Percentiles rank a stretch among this genome's conserved stretches.
Evolutionary conservation across 2,888 invertebrate species (phyloP).

Genomic region (Andrena hattorfiana): DNA sequence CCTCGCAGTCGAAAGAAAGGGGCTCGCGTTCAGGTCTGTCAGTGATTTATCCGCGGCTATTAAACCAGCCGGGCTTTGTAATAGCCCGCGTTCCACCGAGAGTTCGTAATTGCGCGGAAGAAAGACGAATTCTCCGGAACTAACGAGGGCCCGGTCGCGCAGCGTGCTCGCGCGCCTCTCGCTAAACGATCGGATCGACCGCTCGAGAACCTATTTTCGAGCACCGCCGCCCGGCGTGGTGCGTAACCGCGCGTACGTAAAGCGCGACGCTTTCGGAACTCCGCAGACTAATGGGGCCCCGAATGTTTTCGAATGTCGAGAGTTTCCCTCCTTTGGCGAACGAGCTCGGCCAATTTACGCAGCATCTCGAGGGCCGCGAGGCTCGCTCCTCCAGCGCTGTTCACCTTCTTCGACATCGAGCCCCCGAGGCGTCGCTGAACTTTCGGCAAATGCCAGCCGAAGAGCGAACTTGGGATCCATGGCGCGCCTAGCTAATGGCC

Average conservation of each 20-base stretch:
- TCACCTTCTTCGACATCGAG: not conserved
- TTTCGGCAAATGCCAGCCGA: constrained; percentile 71
- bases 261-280: constrained; percentile 24
- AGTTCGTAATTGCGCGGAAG: constrained; percentile 67
- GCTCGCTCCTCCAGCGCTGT: not conserved
- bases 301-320: constrained; percentile 71
- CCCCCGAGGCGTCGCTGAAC: constrained; percentile 50
- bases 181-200: constrained; percentile 59
- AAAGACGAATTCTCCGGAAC: constrained; percentile 78
- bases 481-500: constrained; percentile 67
- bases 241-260: constrained; percentile 37
- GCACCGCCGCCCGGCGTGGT: constrained; percentile 21
- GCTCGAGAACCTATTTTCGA: constrained; percentile 44
- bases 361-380: constrained; percentile 13
- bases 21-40: constrained; percentile 2
- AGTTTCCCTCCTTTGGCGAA: constrained; percentile 40
- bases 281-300: constrained; percentile 66
- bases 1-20: constrained; percentile 17
- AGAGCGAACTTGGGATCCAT: constrained; percentile 47
- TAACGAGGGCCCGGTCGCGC: constrained; percentile 74
- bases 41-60: constrained; percentile 59
- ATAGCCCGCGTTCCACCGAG: constrained; percentile 51
- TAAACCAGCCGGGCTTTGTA: constrained; percentile 64
- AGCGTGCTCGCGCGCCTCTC: constrained; percentile 32
- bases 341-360: constrained; percentile 71